Percentiles rank a stretch among this genome's conserved stretches.
Conservation (phyloP, 1,140 invertebrate species). For the Drosophila nasuta region DNA sequence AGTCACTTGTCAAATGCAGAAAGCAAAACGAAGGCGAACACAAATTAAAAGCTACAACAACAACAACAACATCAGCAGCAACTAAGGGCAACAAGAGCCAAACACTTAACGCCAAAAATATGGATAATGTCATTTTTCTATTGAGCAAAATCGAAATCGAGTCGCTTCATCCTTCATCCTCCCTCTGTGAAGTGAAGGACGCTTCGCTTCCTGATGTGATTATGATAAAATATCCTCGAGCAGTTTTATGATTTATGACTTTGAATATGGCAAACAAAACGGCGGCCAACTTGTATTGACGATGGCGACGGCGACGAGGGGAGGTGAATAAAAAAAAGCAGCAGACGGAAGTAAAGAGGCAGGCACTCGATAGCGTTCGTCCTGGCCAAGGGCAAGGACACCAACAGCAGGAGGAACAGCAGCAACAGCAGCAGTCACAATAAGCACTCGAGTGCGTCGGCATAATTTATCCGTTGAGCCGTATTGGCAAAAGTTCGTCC, state of each 20-base stretch:
- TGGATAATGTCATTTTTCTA: constrained; percentile 81
- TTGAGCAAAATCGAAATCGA: constrained; percentile 50
- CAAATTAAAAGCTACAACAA: constrained; percentile 65
- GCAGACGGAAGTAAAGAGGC: constrained; percentile 13
- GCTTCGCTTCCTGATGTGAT: constrained; percentile 80
- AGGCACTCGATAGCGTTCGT: neutral
- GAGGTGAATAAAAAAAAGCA: constrained; percentile 19
- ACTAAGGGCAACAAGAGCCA: constrained; percentile 16
- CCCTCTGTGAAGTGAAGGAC: constrained; percentile 18
- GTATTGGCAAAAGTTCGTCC: constrained; percentile 57
- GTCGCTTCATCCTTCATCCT: neutral
- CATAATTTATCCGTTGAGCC: constrained; percentile 73
- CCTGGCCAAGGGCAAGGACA: constrained; percentile 22
- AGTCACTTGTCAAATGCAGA: constrained; percentile 67
- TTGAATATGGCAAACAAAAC: constrained; percentile 81
- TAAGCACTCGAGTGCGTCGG: constrained; percentile 82
- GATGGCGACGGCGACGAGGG: neutral
- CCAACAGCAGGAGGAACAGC: neutral
- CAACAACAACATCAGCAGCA: constrained; percentile 10
- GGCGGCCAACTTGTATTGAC: constrained; percentile 56
- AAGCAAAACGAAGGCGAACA: constrained; percentile 46
- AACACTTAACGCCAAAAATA: constrained; percentile 79
- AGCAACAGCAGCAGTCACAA: constrained; percentile 49
- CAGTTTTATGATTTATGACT: constrained; percentile 84
- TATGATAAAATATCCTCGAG: constrained; percentile 84